phyloP scores from a whole-genome alignment of 2,888 invertebrate species.

The Ceriagrion tenellum region DNA sequence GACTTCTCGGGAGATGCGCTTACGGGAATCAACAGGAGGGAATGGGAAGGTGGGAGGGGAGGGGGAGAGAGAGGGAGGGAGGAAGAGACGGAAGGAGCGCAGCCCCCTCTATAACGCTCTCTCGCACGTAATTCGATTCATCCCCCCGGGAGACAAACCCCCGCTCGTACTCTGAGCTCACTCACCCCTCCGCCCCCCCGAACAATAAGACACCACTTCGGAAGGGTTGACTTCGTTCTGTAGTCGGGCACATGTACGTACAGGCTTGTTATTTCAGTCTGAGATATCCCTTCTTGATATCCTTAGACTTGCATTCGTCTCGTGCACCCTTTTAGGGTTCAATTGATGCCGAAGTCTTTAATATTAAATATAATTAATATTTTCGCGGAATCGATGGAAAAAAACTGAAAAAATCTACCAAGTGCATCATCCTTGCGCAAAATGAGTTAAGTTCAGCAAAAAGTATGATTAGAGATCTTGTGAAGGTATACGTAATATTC shows the following conservation, averaged over 20 bases:
- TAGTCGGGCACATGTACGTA: background rate
- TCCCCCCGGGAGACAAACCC: constrained; percentile 1
- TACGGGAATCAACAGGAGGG: constrained; percentile 19
- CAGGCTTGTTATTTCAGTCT: background rate
- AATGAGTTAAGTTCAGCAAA: no score
- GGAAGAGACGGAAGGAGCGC: background rate
- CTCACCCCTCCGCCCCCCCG: background rate
- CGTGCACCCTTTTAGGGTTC: no score
- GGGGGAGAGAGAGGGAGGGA: background rate
- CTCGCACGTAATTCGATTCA: background rate
- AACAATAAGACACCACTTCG: background rate
- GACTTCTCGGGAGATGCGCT: constrained; percentile 13
- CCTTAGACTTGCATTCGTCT: no score
- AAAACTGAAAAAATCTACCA: no score
- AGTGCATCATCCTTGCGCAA: no score
- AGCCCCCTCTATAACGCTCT: background rate
- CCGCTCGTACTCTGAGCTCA: background rate
- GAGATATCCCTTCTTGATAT: background rate
- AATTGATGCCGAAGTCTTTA: no score
- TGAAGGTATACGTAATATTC: no score
- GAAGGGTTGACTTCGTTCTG: background rate
- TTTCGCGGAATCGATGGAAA: no score
- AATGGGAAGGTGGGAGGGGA: background rate
- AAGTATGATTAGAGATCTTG: no score
- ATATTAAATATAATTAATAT: no score